phyloP scores from a whole-genome alignment of 1,140 invertebrate species.

The Ceratoteleas bidentatus region DNA sequence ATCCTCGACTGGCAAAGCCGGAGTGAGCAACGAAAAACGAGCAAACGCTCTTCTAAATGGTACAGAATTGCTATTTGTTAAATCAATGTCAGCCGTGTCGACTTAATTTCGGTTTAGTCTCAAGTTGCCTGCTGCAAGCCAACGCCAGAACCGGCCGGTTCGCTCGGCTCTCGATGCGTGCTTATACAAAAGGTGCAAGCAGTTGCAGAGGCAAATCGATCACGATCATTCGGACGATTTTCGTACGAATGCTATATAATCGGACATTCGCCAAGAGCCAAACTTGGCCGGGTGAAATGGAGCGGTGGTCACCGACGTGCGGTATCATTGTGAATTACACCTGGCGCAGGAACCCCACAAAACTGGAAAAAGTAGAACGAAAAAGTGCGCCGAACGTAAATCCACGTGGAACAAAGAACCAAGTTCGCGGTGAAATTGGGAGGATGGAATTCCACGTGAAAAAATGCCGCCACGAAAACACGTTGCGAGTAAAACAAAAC shows the following conservation, averaged over 20 bases:
- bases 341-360: no score
- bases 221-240: constrained; percentile 55
- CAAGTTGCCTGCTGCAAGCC: constrained; percentile 34
- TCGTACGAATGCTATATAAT: constrained; percentile 58
- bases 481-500: constrained; percentile 10
- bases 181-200: constrained; percentile 52
- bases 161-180: constrained; percentile 21
- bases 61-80: constrained; percentile 56
- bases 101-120: constrained; percentile 58
- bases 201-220: constrained; percentile 58
- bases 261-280: constrained; percentile 17
- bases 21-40: constrained; percentile 5
- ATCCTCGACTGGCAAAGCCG: constrained; percentile 16
- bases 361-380: no score
- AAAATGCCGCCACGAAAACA: constrained; percentile 2
- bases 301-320: constrained; percentile 43
- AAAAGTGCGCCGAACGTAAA: no score
- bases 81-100: constrained; percentile 56
- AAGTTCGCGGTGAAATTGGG: no score
- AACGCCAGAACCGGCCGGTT: constrained; percentile 8
- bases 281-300: constrained; percentile 43
- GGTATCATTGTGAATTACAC: constrained; percentile 34
- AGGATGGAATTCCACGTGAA: neutral
- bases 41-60: constrained; percentile 24
- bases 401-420: no score